phyloP scores from a whole-genome alignment of 1,140 invertebrate genomes.

The Drosophila tani region DNA sequence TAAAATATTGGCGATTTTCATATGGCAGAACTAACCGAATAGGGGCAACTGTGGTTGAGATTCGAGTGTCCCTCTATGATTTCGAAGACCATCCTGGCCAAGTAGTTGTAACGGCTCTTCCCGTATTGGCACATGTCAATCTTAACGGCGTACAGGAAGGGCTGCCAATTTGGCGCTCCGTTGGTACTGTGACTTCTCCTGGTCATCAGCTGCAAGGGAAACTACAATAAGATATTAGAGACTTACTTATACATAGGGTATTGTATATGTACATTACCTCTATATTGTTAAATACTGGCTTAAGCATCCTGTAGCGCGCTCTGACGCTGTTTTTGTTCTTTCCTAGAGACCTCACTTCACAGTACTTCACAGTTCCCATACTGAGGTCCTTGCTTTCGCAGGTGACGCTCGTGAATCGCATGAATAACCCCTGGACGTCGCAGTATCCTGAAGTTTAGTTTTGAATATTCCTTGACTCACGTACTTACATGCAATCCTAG shows the following conservation, averaged over 20 bases:
- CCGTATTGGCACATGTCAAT: conserved; percentile 43
- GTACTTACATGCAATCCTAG: conserved; percentile 11
- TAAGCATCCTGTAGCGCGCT: conserved; percentile 9
- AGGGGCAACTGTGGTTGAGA: conserved; percentile 56
- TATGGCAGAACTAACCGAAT: conserved; percentile 20
- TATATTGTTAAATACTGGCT: conserved; percentile 13
- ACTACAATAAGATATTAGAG: background rate
- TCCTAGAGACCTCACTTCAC: conserved; percentile 13
- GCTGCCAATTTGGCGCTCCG: conserved; percentile 25
- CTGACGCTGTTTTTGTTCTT: conserved; percentile 21
- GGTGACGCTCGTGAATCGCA: conserved; percentile 37
- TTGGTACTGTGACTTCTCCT: background rate
- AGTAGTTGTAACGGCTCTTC: conserved; percentile 31
- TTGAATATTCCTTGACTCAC: too few species aligned
- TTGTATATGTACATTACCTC: conserved; percentile 9
- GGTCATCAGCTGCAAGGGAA: conserved; percentile 22
- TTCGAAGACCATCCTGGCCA: conserved; percentile 29
- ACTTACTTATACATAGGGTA: too few species aligned
- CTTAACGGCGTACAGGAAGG: conserved; percentile 42
- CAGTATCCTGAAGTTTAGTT: background rate
- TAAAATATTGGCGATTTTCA: too few species aligned
- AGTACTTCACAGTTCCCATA: conserved; percentile 28
- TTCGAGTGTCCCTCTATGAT: conserved; percentile 35
- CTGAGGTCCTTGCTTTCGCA: conserved; percentile 40
- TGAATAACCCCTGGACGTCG: background rate